phyloP scores from a whole-genome alignment of 1,140 invertebrate genomes.

The Drosophila repleta region DNA sequence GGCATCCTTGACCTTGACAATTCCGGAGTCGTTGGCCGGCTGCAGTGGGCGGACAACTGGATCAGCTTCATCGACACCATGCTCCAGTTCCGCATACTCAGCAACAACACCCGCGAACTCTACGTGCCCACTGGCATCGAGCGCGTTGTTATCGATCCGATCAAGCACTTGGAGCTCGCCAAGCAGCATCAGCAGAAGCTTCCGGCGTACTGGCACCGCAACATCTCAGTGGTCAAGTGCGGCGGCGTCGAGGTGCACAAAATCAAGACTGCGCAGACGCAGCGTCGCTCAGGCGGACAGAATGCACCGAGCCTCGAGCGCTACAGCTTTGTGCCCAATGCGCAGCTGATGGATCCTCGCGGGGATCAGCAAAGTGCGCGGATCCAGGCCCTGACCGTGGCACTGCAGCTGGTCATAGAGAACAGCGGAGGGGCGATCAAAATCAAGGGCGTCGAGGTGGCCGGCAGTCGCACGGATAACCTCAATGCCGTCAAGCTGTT shows the following conservation, averaged over 20 bases:
- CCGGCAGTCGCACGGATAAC: constrained; percentile 86
- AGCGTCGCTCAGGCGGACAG: constrained; percentile 90
- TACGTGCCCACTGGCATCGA: constrained; percentile 95
- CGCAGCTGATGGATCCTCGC: constrained; percentile 81
- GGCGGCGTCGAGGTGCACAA: constrained; percentile 96
- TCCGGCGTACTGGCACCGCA: constrained; percentile 89
- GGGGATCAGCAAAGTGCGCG: constrained; percentile 85
- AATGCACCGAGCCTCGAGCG: constrained; percentile 91
- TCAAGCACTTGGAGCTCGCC: constrained; percentile 86
- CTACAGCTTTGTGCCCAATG: constrained; percentile 93
- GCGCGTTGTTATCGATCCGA: constrained; percentile 92
- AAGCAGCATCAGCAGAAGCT: constrained; percentile 83
- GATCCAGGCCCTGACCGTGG: constrained; percentile 85
- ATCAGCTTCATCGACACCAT: constrained; percentile 97
- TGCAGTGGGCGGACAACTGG: constrained; percentile 95
- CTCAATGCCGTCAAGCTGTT: constrained; percentile 86
- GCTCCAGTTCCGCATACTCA: constrained; percentile 95
- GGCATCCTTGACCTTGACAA: constrained; percentile 90
- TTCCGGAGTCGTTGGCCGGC: constrained; percentile 87
- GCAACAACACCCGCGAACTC: constrained; percentile 89
- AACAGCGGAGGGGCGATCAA: constrained; percentile 89
- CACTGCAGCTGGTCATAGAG: constrained; percentile 90
- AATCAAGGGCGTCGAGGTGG: constrained; percentile 91
- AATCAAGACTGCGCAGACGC: constrained; percentile 95
- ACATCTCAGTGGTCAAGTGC: constrained; percentile 91